Base-by-base conservation (phyloP, 1,140 invertebrate genomes). In the Pseudomyrmex concolor region DNA sequence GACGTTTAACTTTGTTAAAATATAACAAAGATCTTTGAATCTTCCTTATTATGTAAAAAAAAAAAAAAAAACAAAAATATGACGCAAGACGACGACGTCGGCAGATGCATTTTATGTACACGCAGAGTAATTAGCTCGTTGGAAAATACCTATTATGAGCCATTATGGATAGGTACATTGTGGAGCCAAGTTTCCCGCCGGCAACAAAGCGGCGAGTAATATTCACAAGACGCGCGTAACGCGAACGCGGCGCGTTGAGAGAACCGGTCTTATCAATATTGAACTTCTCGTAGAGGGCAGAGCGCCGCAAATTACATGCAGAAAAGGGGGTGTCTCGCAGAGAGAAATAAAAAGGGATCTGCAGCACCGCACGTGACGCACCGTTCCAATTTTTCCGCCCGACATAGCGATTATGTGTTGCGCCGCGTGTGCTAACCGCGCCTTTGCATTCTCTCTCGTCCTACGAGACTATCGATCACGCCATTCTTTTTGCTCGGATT, bases 381-480 rank as follows among this genome's bases (percentile, higher is more conserved):
- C 59, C 45, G 70, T 43, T 57, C 45, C 19, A 82, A 82, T 82
- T 82, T 82, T 74, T 82, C 71, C 71, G 25, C 67, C 74, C 78
- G 57, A 82, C 71, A 59, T 19, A 43, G 70, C 78, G 68, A 82
- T 82, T 82, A 82, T 55, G 78, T 63, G 70, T 50, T 72, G 59
- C 60, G 70, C 78, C 64, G 64, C 45, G 60, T 60, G 64, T 54
- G 25, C 66, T 70, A 70, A 84, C 72, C 54, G 66, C 66, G 48
- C 55, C 59, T 82, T 74, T 82, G 55, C 78, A 54, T 63, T 55
- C 71, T 55, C 71, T 55, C 71, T 74, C 50, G 25, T 72, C 78
- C 57, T 51, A 74, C 22, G 34, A 62, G 17, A 13, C 57, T 60
- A 77, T 80, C 83, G 83, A 84, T 80, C 83, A 80, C 50, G 15